Conservation (phyloP, 1,140 invertebrate species). For the Cyphomyrmex costatus region DNA sequence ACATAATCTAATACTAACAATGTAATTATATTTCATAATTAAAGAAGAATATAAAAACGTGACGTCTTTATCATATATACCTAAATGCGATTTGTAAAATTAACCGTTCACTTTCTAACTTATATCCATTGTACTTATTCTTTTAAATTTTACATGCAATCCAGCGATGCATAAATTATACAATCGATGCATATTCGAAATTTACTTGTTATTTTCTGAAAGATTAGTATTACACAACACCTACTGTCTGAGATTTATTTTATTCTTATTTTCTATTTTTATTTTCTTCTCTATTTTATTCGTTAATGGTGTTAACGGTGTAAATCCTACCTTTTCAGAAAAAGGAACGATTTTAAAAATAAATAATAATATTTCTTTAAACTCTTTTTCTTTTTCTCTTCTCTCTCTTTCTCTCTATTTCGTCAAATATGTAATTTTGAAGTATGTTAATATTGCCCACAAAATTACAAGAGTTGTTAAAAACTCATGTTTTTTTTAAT, state of each 20-base stretch:
- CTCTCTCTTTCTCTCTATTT: no score
- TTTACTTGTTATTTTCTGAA: not conserved
- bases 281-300: not conserved
- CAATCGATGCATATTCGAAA: not conserved
- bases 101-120: not conserved
- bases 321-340: not conserved
- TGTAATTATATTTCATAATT: not conserved
- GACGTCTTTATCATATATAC: constrained; percentile 14
- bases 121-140: not conserved
- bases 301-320: not conserved
- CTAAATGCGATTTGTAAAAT: not conserved
- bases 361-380: not conserved
- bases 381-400: no score
- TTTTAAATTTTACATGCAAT: not conserved
- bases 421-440: not conserved
- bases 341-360: constrained; percentile 12
- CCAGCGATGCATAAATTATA: constrained; percentile 11
- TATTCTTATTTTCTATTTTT: not conserved
- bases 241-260: not conserved
- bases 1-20: constrained; percentile 7
- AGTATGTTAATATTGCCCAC: not conserved
- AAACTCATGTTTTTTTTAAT: not conserved
- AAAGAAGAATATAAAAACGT: not conserved
- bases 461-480: not conserved
- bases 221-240: not conserved